Evolutionary conservation across 2,888 invertebrate genomes (phyloP).

Genomic region (Lottia gigantea): DNA sequence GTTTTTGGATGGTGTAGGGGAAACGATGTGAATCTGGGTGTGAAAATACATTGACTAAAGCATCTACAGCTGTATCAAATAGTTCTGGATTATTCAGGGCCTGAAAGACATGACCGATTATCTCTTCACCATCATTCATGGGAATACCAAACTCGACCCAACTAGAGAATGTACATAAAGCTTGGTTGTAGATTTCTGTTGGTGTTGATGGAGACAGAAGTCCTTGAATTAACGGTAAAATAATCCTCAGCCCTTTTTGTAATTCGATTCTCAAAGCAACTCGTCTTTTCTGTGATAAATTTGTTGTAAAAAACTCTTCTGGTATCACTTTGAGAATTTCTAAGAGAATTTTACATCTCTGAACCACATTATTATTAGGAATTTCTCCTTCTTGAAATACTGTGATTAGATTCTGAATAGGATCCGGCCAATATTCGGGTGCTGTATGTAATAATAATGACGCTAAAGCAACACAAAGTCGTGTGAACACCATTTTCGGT

Average conservation of each 20-base stretch:
- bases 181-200: conserved; percentile 51
- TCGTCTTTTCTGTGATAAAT: conserved; percentile 52
- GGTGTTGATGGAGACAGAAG: conserved; percentile 50
- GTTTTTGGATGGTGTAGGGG: conserved; percentile 73
- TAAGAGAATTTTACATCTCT: conserved; percentile 78
- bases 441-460: conserved; percentile 82
- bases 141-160: conserved; percentile 76
- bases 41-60: conserved; percentile 73
- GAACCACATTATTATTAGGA: conserved; percentile 74
- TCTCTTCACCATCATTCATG: conserved; percentile 67
- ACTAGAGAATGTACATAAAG: conserved; percentile 67
- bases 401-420: conserved; percentile 80
- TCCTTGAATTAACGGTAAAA: conserved; percentile 61
- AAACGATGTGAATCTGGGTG: conserved; percentile 76
- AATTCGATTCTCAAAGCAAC: conserved; percentile 55
- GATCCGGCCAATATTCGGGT: conserved; percentile 74
- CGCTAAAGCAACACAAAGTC: conserved; percentile 87
- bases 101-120: conserved; percentile 61
- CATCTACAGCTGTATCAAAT: conserved; percentile 76
- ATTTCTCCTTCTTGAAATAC: conserved; percentile 73
- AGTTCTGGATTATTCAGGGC: conserved; percentile 66
- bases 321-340: conserved; percentile 88
- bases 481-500: conserved; percentile 86
- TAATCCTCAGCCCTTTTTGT: conserved; percentile 53
- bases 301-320: conserved; percentile 74